Evolutionary conservation across 2,888 invertebrate species (phyloP), one percentile per base, ranked within the genome.

Genomic region (Perithous albicinctus): DNA sequence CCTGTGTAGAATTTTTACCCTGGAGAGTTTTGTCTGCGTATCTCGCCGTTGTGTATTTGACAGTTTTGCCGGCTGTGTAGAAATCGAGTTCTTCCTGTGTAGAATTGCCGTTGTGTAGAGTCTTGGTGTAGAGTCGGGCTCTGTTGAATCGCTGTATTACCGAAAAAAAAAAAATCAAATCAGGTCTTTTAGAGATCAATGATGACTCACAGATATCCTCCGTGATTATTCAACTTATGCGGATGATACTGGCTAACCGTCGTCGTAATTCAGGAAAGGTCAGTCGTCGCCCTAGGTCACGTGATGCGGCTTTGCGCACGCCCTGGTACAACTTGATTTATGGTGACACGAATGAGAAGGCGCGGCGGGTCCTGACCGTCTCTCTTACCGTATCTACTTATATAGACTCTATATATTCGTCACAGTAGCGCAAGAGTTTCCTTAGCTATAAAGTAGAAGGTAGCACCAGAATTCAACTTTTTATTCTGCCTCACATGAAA

Each of bases 181-280:
- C 41, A 12, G n/a, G n/a, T n/a, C n/a, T n/a, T 4, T 2, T 15
- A 3, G 5, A 43, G 4, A 3, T 43, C 15, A n/a, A 15, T 15
- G 0, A 43, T 0, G n/a, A 15, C 3, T 15, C 43, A 5, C 15
- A 2, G n/a, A n/a, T 64, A 63, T 59, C 35, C 29, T 10, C 2
- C 3, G 23, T 5, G 54, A 48, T 75, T 48, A 59, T 66, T 70
- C 18, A 18, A 43, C 38, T 32, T 56, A 56, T 18, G 29, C 26
- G 56, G 51, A 75, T 48, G 56, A 66, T 59, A 64, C 26, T 67
- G n/a, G 41, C 15, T 10, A 63, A 80, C 54, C 38, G 43, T 76
- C 29, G 70, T 78, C 70, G 80, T 83, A 76, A 84, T 82, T 80
- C 66, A 78, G 46, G 76, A 78, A 84, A 84, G 84, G 83, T 84